These are phyloP conservation scores for Psilanteris sp. DNA, from an alignment of 1,140 invertebrate species.

Conservation along the genomic window DNA sequence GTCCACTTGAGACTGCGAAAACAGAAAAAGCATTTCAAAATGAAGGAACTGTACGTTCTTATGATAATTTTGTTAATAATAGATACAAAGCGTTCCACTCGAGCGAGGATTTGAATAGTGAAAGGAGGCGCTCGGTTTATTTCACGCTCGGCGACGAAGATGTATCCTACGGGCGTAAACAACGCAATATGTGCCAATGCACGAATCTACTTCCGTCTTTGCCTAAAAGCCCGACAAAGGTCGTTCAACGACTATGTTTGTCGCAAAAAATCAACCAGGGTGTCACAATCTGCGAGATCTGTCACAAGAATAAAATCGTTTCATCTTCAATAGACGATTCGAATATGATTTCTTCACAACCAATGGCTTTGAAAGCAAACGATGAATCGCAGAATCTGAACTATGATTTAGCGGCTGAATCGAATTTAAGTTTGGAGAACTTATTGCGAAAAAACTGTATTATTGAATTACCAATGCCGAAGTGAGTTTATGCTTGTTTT, in stretches of 20 bases:
- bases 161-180: constrained; percentile 80
- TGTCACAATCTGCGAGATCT: constrained; percentile 16
- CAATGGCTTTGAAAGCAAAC: constrained; percentile 3
- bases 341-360: background rate
- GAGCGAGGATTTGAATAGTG: constrained; percentile 58
- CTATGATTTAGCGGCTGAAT: background rate
- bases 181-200: constrained; percentile 49
- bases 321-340: background rate
- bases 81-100: constrained; percentile 58
- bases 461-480: constrained; percentile 83
- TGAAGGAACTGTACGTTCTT: constrained; percentile 49
- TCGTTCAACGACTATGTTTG: background rate
- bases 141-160: constrained; percentile 88
- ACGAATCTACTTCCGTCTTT: constrained; percentile 19
- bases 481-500: constrained; percentile 66
- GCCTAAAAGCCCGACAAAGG: constrained; percentile 19
- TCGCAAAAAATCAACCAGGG: constrained; percentile 3
- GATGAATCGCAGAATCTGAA: constrained; percentile 35
- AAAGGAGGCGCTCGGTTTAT: constrained; percentile 79
- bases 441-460: constrained; percentile 78
- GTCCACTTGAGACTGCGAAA: constrained; percentile 29
- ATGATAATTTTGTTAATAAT: constrained; percentile 51
- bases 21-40: constrained; percentile 61
- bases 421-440: constrained; percentile 69
- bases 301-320: constrained; percentile 20